Evolutionary conservation across 2,797 vertebrate species (phyloP).

Genomic region (Anas bahamensis): DNA sequence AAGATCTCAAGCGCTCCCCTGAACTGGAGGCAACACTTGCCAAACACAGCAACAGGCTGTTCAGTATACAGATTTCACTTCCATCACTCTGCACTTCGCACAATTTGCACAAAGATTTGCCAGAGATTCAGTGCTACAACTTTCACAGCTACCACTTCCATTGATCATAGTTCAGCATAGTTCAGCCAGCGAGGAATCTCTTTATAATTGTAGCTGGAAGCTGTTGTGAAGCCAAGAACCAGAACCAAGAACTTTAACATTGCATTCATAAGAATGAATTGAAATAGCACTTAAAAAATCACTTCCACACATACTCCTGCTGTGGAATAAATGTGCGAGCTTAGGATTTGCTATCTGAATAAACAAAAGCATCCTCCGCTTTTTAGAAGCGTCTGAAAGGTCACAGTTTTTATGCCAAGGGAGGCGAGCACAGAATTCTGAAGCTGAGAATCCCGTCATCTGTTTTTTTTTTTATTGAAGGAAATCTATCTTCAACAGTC

Average conservation of each 20-base stretch:
- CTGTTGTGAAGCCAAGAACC: not conserved
- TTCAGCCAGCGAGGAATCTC: not conserved
- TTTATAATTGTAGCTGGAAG: not conserved
- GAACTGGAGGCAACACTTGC: not conserved
- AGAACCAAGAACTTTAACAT: not conserved
- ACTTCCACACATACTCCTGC: not conserved
- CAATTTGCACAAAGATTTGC: not conserved
- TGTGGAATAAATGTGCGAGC: not conserved
- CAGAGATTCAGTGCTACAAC: not conserved
- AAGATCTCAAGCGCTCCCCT: not conserved
- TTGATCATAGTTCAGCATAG: not conserved
- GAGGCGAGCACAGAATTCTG: not conserved
- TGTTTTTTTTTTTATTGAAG: not conserved
- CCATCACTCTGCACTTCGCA: not conserved
- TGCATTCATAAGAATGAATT: not conserved
- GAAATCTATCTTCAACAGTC: not conserved
- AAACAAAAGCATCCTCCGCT: not conserved
- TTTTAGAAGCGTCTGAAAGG: not conserved
- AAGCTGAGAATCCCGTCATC: not conserved
- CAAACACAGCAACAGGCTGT: not conserved
- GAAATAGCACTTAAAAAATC: not conserved
- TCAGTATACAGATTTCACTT: not conserved
- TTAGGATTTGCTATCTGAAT: not conserved
- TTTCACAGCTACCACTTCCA: not conserved
- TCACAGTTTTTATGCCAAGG: not conserved